Percentiles rank a stretch among this genome's conserved stretches.
These are phyloP conservation scores for Cantharis rufa DNA, from an alignment of 2,888 invertebrate species.

Conservation along the genomic window DNA sequence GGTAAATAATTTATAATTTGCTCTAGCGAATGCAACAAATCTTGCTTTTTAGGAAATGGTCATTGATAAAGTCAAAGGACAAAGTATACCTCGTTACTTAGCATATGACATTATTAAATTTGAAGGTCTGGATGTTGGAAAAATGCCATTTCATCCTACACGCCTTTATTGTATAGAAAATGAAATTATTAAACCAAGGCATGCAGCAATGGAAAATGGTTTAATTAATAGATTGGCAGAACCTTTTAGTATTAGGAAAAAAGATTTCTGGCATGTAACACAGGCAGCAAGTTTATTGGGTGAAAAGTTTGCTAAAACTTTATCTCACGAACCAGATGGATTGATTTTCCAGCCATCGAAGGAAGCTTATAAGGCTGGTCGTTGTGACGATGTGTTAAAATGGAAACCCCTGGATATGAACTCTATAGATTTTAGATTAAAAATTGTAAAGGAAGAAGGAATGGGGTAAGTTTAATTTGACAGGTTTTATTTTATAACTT, in stretches of 20 bases:
- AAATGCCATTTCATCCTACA: slow-evolving; percentile 73
- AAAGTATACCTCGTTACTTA: slow-evolving; percentile 83
- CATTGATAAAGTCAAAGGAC: slow-evolving; percentile 79
- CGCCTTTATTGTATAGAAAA: slow-evolving; percentile 78
- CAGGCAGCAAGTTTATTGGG: slow-evolving; percentile 72
- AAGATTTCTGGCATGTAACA: slow-evolving; percentile 88
- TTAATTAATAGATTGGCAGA: slow-evolving; percentile 75
- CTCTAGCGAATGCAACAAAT: neutral
- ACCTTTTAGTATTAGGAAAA: slow-evolving; percentile 88
- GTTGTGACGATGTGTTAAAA: slow-evolving; percentile 85
- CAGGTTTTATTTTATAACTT: neutral
- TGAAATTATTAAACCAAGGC: slow-evolving; percentile 72
- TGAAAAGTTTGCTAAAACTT: slow-evolving; percentile 81
- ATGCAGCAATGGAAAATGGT: slow-evolving; percentile 76
- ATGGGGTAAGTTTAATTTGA: slow-evolving; percentile 65
- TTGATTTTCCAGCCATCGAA: slow-evolving; percentile 94
- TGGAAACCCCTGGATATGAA: slow-evolving; percentile 97
- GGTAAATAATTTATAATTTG: slow-evolving; percentile 59
- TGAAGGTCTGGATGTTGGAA: slow-evolving; percentile 77
- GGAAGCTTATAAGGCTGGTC: slow-evolving; percentile 83
- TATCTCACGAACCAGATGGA: slow-evolving; percentile 96
- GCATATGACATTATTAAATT: slow-evolving; percentile 93
- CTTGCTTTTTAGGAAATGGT: slow-evolving; percentile 86
- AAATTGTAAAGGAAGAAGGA: slow-evolving; percentile 74
- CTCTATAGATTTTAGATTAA: slow-evolving; percentile 93